Conservation (phyloP, 2,888 invertebrate species). For the Cephus pygmeus region DNA sequence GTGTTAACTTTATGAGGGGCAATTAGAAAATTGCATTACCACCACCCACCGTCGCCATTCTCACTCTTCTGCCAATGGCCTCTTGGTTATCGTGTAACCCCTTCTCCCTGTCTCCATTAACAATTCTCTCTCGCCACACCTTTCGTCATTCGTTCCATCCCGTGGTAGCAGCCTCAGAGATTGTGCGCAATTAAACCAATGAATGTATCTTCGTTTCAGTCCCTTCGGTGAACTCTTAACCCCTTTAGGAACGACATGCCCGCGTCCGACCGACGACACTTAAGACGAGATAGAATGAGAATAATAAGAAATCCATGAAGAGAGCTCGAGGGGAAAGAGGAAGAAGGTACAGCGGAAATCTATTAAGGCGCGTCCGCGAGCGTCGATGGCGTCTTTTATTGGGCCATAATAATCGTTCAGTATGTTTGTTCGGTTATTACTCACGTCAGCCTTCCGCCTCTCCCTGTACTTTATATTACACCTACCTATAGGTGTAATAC, state of each 20-base stretch:
- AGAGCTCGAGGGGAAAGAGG: neutral
- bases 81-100: neutral
- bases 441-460: neutral
- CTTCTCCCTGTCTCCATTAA: neutral
- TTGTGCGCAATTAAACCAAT: neutral
- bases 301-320: neutral
- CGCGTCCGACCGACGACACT: neutral
- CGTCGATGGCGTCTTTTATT: neutral
- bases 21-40: conserved; percentile 64
- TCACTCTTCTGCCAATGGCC: neutral
- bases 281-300: neutral
- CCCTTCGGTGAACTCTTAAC: neutral
- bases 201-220: neutral
- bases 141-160: conserved; percentile 20
- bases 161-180: conserved; percentile 1
- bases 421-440: neutral
- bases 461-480: neutral
- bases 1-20: conserved; percentile 53
- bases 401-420: neutral
- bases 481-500: neutral
- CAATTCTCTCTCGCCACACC: neutral
- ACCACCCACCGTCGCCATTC: conserved; percentile 17
- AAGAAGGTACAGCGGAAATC: neutral
- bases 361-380: neutral
- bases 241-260: neutral